These are phyloP conservation scores for Rotaria socialis DNA, from an alignment of 2,888 invertebrate genomes.

Conservation along the genomic window DNA sequence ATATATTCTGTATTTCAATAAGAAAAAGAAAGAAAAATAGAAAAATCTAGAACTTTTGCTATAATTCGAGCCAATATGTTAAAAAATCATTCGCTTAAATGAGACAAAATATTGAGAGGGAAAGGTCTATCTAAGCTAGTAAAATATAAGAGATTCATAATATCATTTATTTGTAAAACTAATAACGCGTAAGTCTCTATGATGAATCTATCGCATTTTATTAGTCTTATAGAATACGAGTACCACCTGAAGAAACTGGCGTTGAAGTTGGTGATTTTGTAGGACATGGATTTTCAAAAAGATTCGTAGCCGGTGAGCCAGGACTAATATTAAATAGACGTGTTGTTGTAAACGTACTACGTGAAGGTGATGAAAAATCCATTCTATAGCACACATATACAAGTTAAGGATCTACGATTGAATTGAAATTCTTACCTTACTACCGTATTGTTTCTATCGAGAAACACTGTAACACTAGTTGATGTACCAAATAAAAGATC, in stretches of 20 bases:
- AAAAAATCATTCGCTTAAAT: too few species aligned
- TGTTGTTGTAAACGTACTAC: not conserved
- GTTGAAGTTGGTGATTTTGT: not conserved
- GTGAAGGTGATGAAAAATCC: not conserved
- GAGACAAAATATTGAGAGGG: too few species aligned
- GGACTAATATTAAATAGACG: not conserved
- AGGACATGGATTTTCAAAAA: not conserved
- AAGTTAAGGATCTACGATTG: too few species aligned
- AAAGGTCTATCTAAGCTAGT: too few species aligned
- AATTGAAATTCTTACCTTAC: not conserved
- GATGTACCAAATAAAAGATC: not conserved
- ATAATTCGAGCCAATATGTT: too few species aligned
- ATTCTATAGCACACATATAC: not conserved
- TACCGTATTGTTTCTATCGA: not conserved
- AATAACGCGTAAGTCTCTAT: too few species aligned
- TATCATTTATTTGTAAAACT: too few species aligned
- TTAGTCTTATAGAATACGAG: not conserved
- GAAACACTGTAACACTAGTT: not conserved
- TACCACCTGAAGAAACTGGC: not conserved
- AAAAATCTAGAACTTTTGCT: too few species aligned
- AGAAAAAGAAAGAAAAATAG: too few species aligned
- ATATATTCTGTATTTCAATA: too few species aligned
- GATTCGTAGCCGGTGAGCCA: not conserved
- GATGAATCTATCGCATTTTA: not conserved
- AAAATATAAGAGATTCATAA: too few species aligned